These are phyloP conservation scores for Drosophila simulans DNA, from an alignment of 1,140 invertebrate genomes.

Conservation along the genomic window DNA sequence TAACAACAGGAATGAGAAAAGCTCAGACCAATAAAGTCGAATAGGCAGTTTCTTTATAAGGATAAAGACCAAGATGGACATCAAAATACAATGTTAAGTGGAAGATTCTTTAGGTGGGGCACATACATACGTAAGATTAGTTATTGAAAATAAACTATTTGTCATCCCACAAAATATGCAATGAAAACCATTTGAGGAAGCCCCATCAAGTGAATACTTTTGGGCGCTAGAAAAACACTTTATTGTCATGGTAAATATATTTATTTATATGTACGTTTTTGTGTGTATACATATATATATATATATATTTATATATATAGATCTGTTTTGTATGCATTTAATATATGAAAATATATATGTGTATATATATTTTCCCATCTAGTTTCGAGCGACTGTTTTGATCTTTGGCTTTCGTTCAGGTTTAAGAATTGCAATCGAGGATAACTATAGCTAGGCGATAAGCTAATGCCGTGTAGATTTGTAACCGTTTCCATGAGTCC, in stretches of 20 bases:
- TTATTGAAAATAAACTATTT: neutral
- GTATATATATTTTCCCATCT: constrained; percentile 36
- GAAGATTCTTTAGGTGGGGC: neutral
- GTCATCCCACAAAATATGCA: constrained; percentile 3
- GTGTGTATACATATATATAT: constrained; percentile 36
- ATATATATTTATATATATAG: constrained; percentile 49
- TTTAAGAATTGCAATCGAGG: constrained; percentile 17
- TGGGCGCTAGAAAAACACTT: neutral
- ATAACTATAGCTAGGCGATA: constrained; percentile 12
- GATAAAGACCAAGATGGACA: constrained; percentile 8
- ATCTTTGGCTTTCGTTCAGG: constrained; percentile 35
- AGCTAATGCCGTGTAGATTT: constrained; percentile 46
- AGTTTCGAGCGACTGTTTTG: constrained; percentile 28
- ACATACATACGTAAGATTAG: neutral
- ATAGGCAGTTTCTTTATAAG: constrained; percentile 1
- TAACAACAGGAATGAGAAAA: constrained; percentile 6
- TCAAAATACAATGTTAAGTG: constrained; percentile 9
- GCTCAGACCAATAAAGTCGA: constrained; percentile 18
- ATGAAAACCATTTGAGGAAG: neutral
- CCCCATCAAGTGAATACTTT: neutral
- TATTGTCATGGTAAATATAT: constrained; percentile 59
- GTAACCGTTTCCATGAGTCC: constrained; percentile 37
- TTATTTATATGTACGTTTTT: constrained; percentile 33
- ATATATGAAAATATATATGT: constrained; percentile 69
- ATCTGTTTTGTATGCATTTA: constrained; percentile 48